Percentiles rank a stretch among this genome's conserved stretches.
Conservation (phyloP, 2,888 invertebrate genomes). For the Zygothrica quintamaculata region DNA sequence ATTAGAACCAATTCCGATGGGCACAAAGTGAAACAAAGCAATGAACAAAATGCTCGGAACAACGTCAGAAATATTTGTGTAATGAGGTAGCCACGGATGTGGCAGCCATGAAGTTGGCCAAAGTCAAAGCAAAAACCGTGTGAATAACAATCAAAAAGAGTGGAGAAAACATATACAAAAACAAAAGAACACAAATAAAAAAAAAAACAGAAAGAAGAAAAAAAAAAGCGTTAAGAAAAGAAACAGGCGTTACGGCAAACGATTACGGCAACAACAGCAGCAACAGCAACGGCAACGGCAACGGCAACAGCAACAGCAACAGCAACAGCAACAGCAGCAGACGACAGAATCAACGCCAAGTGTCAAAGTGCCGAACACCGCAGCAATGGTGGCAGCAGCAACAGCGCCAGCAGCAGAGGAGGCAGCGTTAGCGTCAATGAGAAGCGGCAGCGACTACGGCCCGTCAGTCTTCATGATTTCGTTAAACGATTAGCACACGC, state of each 20-base stretch:
- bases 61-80: constrained; percentile 44
- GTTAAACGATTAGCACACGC: constrained; percentile 81
- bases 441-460: constrained; percentile 26
- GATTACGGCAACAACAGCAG: constrained; percentile 17
- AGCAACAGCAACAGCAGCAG: constrained; percentile 6
- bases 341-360: constrained; percentile 3
- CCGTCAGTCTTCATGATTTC: constrained; percentile 83
- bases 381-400: constrained; percentile 7
- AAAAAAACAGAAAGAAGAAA: too few species aligned
- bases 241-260: constrained; percentile 19
- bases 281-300: background rate
- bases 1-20: constrained; percentile 37
- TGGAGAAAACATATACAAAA: too few species aligned
- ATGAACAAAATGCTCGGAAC: constrained; percentile 5
- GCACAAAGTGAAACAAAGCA: background rate
- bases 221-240: constrained; percentile 1
- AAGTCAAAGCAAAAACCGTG: constrained; percentile 6
- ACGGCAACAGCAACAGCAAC: too few species aligned
- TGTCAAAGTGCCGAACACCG: constrained; percentile 11
- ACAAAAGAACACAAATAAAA: too few species aligned
- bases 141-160: background rate
- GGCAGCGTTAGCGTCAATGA: constrained; percentile 23
- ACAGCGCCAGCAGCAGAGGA: constrained; percentile 4
- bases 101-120: background rate
- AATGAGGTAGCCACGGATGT: constrained; percentile 33